Percentiles rank a stretch among this genome's conserved stretches.
phyloP scores from a whole-genome alignment of 2,113 vertebrate species.

The Notothenia coriiceps region DNA sequence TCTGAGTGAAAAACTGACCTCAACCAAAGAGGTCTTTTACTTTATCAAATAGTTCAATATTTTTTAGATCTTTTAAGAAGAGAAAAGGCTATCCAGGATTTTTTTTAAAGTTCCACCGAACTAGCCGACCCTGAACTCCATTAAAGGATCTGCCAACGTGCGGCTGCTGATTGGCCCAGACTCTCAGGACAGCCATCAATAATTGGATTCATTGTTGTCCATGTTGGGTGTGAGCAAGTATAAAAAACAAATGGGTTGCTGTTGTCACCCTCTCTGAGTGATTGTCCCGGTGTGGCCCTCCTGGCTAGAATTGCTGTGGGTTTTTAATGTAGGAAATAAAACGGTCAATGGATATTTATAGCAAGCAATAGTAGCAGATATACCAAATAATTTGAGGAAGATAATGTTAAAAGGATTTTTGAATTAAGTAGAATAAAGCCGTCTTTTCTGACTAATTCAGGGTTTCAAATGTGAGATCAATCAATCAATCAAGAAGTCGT shows the following conservation, averaged over 20 bases:
- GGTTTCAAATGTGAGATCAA: neutral
- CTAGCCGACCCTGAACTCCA: neutral
- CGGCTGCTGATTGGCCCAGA: conserved; percentile 4
- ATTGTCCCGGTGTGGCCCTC: conserved; percentile 24
- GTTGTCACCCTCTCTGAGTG: conserved; percentile 7
- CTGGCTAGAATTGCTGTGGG: neutral
- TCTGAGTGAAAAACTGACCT: too few relatives aligned
- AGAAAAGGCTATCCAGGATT: neutral
- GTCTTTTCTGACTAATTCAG: neutral
- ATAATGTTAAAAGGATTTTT: neutral
- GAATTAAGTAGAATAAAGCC: conserved; percentile 1
- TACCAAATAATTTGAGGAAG: neutral
- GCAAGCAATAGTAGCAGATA: conserved; percentile 8
- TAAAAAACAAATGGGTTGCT: conserved; percentile 15
- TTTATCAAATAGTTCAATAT: neutral
- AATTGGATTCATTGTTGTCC: conserved; percentile 23
- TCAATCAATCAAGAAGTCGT: neutral
- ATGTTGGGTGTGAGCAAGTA: neutral
- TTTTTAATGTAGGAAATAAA: conserved; percentile 11
- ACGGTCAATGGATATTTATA: conserved; percentile 35
- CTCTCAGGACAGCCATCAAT: conserved; percentile 22
- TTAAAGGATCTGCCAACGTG: neutral
- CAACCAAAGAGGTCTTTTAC: neutral
- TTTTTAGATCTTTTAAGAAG: neutral
- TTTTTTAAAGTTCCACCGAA: too few relatives aligned